phyloP scores from a whole-genome alignment of 1,140 invertebrate genomes.

The Drosophila sechellia region DNA sequence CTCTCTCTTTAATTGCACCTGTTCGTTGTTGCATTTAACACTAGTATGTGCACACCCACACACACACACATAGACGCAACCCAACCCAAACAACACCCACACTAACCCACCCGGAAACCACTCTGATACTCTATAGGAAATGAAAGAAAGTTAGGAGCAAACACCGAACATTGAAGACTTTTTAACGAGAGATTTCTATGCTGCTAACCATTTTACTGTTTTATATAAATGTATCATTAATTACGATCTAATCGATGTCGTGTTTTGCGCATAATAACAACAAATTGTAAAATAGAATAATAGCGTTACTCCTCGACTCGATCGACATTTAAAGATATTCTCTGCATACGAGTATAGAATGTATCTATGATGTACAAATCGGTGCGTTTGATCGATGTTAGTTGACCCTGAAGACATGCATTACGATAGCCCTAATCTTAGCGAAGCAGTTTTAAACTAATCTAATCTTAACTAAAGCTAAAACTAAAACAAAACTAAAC shows the following conservation, averaged over 20 bases:
- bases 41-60: slow-evolving; percentile 35
- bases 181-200: slow-evolving; percentile 48
- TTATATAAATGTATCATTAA: slow-evolving; percentile 36
- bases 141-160: slow-evolving; percentile 20
- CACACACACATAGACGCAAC: background rate
- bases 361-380: slow-evolving; percentile 66
- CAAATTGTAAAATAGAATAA: slow-evolving; percentile 63
- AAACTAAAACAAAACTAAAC: slow-evolving; percentile 24
- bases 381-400: slow-evolving; percentile 69
- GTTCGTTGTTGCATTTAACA: slow-evolving; percentile 78
- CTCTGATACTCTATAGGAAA: slow-evolving; percentile 35
- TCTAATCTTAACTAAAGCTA: slow-evolving; percentile 3
- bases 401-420: slow-evolving; percentile 72
- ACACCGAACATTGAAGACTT: slow-evolving; percentile 44
- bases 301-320: slow-evolving; percentile 4
- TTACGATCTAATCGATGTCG: slow-evolving; percentile 27
- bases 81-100: slow-evolving; percentile 11
- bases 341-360: slow-evolving; percentile 18
- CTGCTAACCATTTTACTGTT: slow-evolving; percentile 45
- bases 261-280: slow-evolving; percentile 23
- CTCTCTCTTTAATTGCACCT: slow-evolving; percentile 46
- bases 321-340: slow-evolving; percentile 39
- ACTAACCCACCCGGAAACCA: slow-evolving; percentile 47
- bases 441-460: slow-evolving; percentile 45
- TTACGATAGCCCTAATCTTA: slow-evolving; percentile 42